Base-by-base conservation (phyloP, 2,113 vertebrate species). In the Suncus etruscus region DNA sequence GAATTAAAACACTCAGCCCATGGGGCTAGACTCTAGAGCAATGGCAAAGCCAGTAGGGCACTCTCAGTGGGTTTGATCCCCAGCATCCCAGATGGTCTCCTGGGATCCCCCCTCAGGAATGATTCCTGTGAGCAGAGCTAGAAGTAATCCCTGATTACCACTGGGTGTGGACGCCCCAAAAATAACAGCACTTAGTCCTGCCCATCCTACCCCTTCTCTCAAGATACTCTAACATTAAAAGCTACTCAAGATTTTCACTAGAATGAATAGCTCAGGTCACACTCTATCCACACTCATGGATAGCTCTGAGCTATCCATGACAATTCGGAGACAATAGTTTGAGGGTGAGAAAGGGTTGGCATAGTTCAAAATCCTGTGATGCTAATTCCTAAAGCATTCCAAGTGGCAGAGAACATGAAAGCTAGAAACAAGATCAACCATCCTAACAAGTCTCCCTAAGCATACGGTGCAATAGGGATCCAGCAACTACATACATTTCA, bases 171-270 rank as follows among this genome's bases (percentile, higher is more conserved):
- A n/a, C n/a, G n/a, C n/a, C n/a, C n/a, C n/a, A n/a, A 58, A 58
- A 58, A 2, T 58, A 58, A 58, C 8, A 58, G 16, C 16, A 20
- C 54, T 58, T 18, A 58, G 54, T 18, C 54, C 54, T 18, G 14
- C 14, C 69, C 7, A 32, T 31, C 25, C 69, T 18, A 48, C 1
- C 12, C 8, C 14, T 8, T 8, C 83, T 58, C 79, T n/a, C n/a
- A n/a, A n/a, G n/a, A n/a, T n/a, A n/a, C n/a, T n/a, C n/a, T 89
- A 76, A 74, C 50, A 78, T 31, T 48, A 92, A 22, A 14, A 94
- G 83, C 81, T 73, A 72, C 77, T 92, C 70, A 85, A 50, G 82
- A 25, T 87, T 94, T 91, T 86, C 58, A 47, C 68, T 93, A 47
- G 58, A 70, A 76, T 86, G 27, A 78, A 84, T 4, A 86, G 73